A percentile compares a stretch with the other conserved stretches of the same genome.
Evolutionary conservation across 2,797 vertebrate species (phyloP).

Genomic region (Discoglossus pictus): DNA sequence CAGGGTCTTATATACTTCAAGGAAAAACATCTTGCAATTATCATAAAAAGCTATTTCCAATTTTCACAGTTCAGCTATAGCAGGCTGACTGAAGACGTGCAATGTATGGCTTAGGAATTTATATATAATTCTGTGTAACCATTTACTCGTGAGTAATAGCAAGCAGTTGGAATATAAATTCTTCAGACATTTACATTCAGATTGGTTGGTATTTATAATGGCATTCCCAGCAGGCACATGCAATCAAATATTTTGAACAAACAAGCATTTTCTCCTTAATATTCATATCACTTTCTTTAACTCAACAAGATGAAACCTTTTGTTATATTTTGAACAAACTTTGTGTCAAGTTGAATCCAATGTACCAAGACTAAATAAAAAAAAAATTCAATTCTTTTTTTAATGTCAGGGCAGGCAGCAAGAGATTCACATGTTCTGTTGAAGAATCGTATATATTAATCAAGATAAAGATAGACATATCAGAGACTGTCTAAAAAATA

Average conservation of each 20-base stretch:
- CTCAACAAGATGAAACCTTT: constrained; percentile 33
- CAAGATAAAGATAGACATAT: constrained; percentile 1
- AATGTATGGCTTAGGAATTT: constrained; percentile 65
- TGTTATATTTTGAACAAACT: constrained; percentile 39
- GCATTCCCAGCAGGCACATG: constrained; percentile 56
- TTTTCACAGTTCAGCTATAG: constrained; percentile 73
- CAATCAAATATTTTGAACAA: constrained; percentile 67
- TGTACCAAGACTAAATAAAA: constrained; percentile 31
- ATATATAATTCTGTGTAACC: constrained; percentile 64
- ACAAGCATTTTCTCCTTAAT: constrained; percentile 57
- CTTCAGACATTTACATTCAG: constrained; percentile 67
- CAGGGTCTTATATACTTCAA: constrained; percentile 65
- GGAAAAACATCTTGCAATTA: constrained; percentile 72
- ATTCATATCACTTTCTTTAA: constrained; percentile 46
- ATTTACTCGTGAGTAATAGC: constrained; percentile 63
- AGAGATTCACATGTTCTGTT: too few relatives aligned
- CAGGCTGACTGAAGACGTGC: constrained; percentile 66
- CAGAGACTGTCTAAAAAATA: too few relatives aligned
- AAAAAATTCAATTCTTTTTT: constrained; percentile 14
- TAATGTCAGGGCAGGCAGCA: constrained; percentile 5
- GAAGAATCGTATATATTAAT: too few relatives aligned
- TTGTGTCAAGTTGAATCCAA: constrained; percentile 31
- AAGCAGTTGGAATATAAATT: constrained; percentile 61
- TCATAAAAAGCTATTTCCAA: constrained; percentile 68
- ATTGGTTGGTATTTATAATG: constrained; percentile 64